Evolutionary conservation across 2,888 invertebrate species (phyloP).

Genomic region (Drepana falcataria): DNA sequence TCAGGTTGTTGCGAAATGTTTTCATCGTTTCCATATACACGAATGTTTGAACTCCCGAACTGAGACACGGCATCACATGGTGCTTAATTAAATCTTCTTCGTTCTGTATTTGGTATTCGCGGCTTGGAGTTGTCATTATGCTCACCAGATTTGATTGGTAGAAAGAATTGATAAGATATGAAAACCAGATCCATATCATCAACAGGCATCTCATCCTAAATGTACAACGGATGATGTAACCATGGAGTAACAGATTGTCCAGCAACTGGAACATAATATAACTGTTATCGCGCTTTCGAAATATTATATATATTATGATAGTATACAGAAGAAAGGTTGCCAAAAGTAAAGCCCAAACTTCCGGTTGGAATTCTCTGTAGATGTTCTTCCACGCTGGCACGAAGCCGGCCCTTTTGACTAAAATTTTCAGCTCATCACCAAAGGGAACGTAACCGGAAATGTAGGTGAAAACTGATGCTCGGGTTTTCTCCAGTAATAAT

Average conservation of each 20-base stretch:
- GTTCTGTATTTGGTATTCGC: conserved; percentile 32
- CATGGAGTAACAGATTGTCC: conserved; percentile 26
- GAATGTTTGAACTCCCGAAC: conserved; percentile 10
- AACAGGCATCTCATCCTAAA: conserved; percentile 20
- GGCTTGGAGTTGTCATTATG: conserved; percentile 25
- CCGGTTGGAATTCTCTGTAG: conserved; percentile 24
- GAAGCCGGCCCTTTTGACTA: conserved; percentile 22
- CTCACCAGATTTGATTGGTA: conserved; percentile 37
- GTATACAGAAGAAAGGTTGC: conserved; percentile 11
- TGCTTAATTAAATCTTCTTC: conserved; percentile 24
- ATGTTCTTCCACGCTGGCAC: conserved; percentile 22
- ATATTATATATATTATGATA: not conserved
- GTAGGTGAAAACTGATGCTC: not conserved
- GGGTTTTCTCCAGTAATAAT: conserved; percentile 14
- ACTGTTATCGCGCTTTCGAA: conserved; percentile 15
- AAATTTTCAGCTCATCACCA: conserved; percentile 23
- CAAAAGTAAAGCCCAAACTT: conserved; percentile 27
- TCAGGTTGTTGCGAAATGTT: not conserved
- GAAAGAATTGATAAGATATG: conserved; percentile 29
- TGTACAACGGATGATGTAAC: conserved; percentile 20
- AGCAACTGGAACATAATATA: conserved; percentile 22
- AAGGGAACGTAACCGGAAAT: not conserved
- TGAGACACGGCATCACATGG: conserved; percentile 31
- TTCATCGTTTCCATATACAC: not conserved
- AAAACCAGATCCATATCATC: conserved; percentile 31